Base-by-base conservation (phyloP, 2,113 vertebrate species). In the Pelecanoides urinatrix region DNA sequence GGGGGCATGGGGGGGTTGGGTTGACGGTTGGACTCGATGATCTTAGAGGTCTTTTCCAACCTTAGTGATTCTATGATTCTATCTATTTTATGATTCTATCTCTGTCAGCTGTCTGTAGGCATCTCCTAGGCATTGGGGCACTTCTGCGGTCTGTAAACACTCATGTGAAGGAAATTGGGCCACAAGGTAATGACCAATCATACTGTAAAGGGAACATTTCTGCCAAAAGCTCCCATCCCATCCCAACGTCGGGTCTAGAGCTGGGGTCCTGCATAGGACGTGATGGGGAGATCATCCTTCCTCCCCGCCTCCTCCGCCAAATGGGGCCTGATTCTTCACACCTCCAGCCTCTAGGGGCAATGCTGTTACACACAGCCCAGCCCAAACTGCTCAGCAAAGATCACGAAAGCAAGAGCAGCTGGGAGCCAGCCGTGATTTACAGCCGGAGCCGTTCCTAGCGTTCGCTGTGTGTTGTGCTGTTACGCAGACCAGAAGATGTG, bases 401-500 rank as follows among this genome's bases (percentile, higher is more conserved):
- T 52, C 78, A 29, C 4, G 2, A 68, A 44, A 81, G 78, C 58
- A 34, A 6, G 29, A 87, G 90, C 90, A 68, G 63, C 70, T 88
- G 87, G 95, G 67, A 92, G 49, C 52, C 59, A 62, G 74, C 53
- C 6, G 1, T 81, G 87, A 96, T 88, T 94, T 88, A 63, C 70
- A 65, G 55, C 70, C 16, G 3, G 78, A 93, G 78, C 70, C 30
- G 0, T 44, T 84, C 74, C 12, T 26, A 16, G 67, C 0, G 2
- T 75, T 84, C 2, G 1, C 74, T 50, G 76, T 52, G 40, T 42
- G 77, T 61, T 55, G 50, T 47, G 75, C 75, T 79, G 59, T 78
- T 92, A 62, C 27, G 7, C 86, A 80, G 74, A 73, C 7, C 44
- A 81, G 79, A 67, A 80, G 53, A 87, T 56, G 78, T 42, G 78